These are phyloP conservation scores for Manis javanica DNA, from an alignment of 2,797 vertebrate genomes.

Conservation along the genomic window DNA sequence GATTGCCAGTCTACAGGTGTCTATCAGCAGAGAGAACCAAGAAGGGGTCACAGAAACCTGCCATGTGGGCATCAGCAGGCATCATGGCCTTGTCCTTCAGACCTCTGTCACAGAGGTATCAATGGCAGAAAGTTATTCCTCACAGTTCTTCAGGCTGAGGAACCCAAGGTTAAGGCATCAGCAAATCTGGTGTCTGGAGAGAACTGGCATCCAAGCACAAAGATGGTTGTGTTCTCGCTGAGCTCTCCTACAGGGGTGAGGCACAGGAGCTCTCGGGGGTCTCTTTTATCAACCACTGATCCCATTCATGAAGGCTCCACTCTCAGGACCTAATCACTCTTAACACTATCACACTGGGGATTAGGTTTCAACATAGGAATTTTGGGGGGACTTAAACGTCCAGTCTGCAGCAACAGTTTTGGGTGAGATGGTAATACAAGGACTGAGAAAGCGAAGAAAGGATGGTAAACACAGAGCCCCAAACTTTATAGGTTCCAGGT, in stretches of 20 bases:
- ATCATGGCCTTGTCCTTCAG: background rate
- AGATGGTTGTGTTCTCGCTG: background rate
- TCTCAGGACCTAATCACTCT: background rate
- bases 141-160: background rate
- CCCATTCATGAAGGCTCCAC: background rate
- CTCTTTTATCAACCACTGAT: background rate
- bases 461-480: fast-evolving
- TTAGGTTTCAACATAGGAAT: background rate
- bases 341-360: no score
- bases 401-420: background rate
- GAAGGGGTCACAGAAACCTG: background rate
- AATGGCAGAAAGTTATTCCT: background rate
- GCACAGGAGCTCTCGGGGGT: background rate
- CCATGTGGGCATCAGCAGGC: background rate
- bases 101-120: background rate
- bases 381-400: background rate
- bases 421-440: background rate
- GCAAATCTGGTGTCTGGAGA: background rate
- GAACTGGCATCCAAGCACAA: background rate
- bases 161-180: background rate
- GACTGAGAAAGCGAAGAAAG: background rate
- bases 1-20: background rate
- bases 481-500: background rate
- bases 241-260: background rate
- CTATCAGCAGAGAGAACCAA: background rate